These are phyloP conservation scores for Magallana ariakensis DNA, from an alignment of 1,140 invertebrate genomes.

Conservation along the genomic window DNA sequence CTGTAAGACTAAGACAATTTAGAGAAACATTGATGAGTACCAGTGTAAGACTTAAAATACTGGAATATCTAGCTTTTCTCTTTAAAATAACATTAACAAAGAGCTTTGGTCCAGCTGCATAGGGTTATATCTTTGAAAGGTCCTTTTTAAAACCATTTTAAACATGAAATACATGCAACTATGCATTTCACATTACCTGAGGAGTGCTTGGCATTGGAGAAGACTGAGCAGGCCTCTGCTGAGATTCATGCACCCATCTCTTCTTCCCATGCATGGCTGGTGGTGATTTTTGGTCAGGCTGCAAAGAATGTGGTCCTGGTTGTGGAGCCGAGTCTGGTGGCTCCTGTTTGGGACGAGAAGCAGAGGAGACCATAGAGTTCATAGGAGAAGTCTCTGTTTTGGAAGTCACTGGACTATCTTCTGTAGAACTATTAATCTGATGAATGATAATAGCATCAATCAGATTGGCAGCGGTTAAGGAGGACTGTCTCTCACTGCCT, in stretches of 20 bases:
- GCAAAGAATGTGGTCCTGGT: conserved; percentile 36
- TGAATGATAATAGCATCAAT: conserved; percentile 98
- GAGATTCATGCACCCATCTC: conserved; percentile 48
- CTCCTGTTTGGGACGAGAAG: conserved; percentile 54
- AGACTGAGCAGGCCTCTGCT: conserved; percentile 12
- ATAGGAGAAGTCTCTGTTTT: conserved; percentile 32
- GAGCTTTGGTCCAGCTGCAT: too few relatives aligned
- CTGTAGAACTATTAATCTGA: conserved; percentile 93
- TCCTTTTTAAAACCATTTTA: too few relatives aligned
- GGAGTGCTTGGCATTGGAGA: background rate
- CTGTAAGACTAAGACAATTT: background rate
- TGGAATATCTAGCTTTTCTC: too few relatives aligned
- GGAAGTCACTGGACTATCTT: conserved; percentile 71
- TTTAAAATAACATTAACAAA: too few relatives aligned
- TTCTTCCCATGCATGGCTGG: conserved; percentile 59
- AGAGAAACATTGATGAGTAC: too few relatives aligned
- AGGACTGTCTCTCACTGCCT: conserved; percentile 12
- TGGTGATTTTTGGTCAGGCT: conserved; percentile 53
- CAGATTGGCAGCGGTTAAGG: conserved; percentile 91
- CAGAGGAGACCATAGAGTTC: background rate
- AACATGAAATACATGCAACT: too few relatives aligned
- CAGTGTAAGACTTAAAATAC: too few relatives aligned
- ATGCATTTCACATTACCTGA: background rate
- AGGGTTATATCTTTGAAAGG: too few relatives aligned
- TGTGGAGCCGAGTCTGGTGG: conserved; percentile 52